Base-by-base conservation (phyloP, 2,888 invertebrate genomes). In the Proisotoma minuta region DNA sequence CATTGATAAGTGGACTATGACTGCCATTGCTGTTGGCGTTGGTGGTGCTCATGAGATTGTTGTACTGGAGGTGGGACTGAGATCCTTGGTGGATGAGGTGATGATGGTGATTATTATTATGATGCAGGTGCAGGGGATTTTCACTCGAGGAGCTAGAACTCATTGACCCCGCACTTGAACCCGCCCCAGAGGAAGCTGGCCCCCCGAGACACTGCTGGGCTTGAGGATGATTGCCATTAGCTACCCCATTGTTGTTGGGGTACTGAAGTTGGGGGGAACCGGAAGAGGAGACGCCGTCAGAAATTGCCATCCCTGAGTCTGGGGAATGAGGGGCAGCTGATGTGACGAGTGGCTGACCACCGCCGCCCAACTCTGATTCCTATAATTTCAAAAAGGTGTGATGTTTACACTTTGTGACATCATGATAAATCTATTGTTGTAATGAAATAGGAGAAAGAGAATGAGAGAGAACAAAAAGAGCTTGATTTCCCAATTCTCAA, bases 191-290 rank as follows among this genome's bases (percentile, higher is more conserved):
- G 18, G 43, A 43, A n/a, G 43, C 43, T n/a, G 43, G 43, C 28
- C 66, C 66, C 56, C 67, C 66, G 51, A 69, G 65, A 59, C 69
- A 70, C 58, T 80, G 80, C 57, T 78, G 76, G 24, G 81, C 81
- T 68, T 79, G 78, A 78, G 50, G 73, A 61, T 68, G 10, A 5
- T 20, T 20, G 18, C 20, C 5, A 43, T 4, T 4, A 5, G 18
- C 43, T 5, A 4, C 43, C 5, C 43, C 43, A 43, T 20, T 20
- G 79, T 77, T 79, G 79, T 52, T 78, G 77, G 40, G 82, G 81
- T 68, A n/a, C n/a, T n/a, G n/a, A n/a, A n/a, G n/a, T n/a, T n/a
- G n/a, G 59, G 82, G 75, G 0, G 82, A 82, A 2, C 82, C 68
- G 75, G 81, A 76, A 73, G 74, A 77, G 74, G 60, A 74, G 56